These are phyloP conservation scores for Didymodactylos carnosus DNA, from an alignment of 2,888 invertebrate species.

Conservation along the genomic window DNA sequence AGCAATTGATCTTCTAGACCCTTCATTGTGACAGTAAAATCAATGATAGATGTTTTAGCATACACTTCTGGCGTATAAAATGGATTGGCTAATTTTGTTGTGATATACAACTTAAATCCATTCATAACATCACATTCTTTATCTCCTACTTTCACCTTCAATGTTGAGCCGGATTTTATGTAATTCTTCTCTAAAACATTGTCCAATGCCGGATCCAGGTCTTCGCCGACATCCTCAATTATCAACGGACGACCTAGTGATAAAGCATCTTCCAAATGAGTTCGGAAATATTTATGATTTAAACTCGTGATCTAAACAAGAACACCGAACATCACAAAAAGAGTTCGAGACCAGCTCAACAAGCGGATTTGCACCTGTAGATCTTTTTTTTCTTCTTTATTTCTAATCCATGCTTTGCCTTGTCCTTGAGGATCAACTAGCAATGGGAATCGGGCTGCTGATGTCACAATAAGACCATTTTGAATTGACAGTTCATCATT, in stretches of 20 bases:
- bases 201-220: constrained; percentile 81
- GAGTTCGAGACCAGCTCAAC: too few relatives aligned
- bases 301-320: constrained; percentile 67
- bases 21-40: constrained; percentile 88
- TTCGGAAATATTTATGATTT: constrained; percentile 84
- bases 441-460: constrained; percentile 73
- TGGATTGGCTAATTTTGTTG: constrained; percentile 83
- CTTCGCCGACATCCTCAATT: constrained; percentile 81
- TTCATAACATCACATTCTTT: constrained; percentile 91
- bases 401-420: constrained; percentile 94
- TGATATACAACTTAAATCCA: constrained; percentile 80
- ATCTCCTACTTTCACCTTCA: constrained; percentile 52
- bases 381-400: constrained; percentile 68
- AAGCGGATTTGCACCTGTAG: constrained; percentile 46
- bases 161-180: constrained; percentile 82
- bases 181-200: constrained; percentile 91
- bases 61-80: constrained; percentile 88
- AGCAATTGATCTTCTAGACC: constrained; percentile 82
- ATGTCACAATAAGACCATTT: constrained; percentile 83
- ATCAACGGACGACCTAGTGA: constrained; percentile 67
- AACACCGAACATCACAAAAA: too few relatives aligned
- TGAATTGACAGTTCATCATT: constrained; percentile 87
- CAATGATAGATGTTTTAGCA: constrained; percentile 84
- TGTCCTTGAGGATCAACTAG: constrained; percentile 87
- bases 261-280: constrained; percentile 66